Evolutionary conservation across 2,113 vertebrate species (phyloP).

Genomic region (Myocastor coypus): DNA sequence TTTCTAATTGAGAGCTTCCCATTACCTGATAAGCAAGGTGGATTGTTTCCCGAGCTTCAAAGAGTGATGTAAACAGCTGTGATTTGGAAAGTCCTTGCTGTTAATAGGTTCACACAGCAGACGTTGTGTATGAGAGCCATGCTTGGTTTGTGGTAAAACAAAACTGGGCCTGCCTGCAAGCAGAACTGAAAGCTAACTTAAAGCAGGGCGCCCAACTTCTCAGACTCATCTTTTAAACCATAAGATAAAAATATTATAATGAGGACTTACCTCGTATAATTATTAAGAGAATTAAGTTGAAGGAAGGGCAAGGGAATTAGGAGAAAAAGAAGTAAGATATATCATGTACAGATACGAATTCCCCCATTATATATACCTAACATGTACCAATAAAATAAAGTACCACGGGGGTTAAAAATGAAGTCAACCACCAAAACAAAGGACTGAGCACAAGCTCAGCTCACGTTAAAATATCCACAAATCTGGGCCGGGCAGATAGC

Average conservation of each 20-base stretch:
- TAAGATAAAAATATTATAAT: neutral
- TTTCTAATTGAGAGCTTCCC: constrained; percentile 3
- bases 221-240: neutral
- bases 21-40: neutral
- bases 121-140: neutral
- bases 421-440: neutral
- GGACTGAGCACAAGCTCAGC: neutral
- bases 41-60: neutral
- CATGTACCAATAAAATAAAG: neutral
- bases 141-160: neutral
- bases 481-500: neutral
- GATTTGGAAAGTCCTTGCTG: neutral
- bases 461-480: neutral
- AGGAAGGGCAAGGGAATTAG: neutral
- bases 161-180: neutral
- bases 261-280: neutral
- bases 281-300: neutral
- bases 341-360: neutral
- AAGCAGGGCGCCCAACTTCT: neutral
- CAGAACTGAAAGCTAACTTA: neutral
- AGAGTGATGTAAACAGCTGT: neutral
- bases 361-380: neutral
- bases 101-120: neutral
- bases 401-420: neutral
- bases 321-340: neutral